A percentile compares a stretch with the other conserved stretches of the same genome.
phyloP scores from a whole-genome alignment of 1,140 invertebrate species.

The Drosophila tropicalis region DNA sequence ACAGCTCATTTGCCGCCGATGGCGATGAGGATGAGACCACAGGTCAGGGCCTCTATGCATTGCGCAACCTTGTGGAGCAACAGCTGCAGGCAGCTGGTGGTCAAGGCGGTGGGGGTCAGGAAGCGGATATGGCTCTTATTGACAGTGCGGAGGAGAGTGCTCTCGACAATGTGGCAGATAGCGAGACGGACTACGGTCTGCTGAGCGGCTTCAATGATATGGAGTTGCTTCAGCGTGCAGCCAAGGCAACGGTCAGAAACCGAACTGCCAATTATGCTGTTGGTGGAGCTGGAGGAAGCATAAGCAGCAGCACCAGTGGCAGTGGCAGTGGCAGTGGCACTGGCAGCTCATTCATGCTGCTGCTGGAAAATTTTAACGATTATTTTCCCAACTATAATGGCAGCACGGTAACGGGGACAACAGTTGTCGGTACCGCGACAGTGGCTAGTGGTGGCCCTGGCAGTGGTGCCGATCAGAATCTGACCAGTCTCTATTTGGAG shows the following conservation, averaged over 20 bases:
- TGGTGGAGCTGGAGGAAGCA: not conserved
- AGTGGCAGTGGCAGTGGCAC: slow-evolving; percentile 28
- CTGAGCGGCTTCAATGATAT: slow-evolving; percentile 61
- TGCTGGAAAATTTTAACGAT: slow-evolving; percentile 86
- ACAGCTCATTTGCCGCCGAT: not conserved
- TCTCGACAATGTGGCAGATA: slow-evolving; percentile 61
- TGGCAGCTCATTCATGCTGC: slow-evolving; percentile 84
- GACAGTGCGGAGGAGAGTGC: slow-evolving; percentile 78
- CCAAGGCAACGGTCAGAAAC: slow-evolving; percentile 39
- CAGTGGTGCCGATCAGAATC: slow-evolving; percentile 54
- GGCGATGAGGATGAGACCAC: not conserved
- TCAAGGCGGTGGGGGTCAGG: not conserved
- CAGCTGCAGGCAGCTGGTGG: slow-evolving; percentile 45
- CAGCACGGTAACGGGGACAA: slow-evolving; percentile 67
- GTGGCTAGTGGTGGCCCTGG: slow-evolving; percentile 14
- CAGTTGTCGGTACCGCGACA: slow-evolving; percentile 32
- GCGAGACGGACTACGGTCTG: slow-evolving; percentile 69
- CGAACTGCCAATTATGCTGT: slow-evolving; percentile 38
- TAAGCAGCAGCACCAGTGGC: not conserved
- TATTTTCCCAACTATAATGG: slow-evolving; percentile 85
- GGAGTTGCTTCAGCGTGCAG: slow-evolving; percentile 54
- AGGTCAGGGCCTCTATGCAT: slow-evolving; percentile 40
- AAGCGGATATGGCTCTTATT: slow-evolving; percentile 70
- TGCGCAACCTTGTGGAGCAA: slow-evolving; percentile 69
- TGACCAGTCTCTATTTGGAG: slow-evolving; percentile 66